phyloP scores from a whole-genome alignment of 37 sponge, comb jelly and placozoan species.

The Agelas oroides region DNA sequence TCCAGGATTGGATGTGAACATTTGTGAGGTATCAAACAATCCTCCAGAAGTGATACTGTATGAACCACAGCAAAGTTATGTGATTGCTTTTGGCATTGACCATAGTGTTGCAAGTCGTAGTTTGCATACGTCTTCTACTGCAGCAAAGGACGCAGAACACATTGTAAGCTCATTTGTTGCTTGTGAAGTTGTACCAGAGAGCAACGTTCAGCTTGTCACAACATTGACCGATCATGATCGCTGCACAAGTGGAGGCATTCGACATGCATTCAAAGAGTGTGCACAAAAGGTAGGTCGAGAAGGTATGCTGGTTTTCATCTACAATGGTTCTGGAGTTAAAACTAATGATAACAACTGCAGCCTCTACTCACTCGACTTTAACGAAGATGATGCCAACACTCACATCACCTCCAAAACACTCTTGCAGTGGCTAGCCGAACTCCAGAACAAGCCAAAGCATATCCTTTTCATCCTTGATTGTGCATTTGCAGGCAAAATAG shows the following conservation, averaged over 20 bases:
- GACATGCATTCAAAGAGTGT: slow-evolving; percentile 16
- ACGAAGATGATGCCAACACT: background rate
- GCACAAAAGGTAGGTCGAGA: slow-evolving; percentile 29
- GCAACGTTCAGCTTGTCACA: slow-evolving; percentile 1
- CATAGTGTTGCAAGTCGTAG: too few relatives aligned
- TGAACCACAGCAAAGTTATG: slow-evolving; percentile 57
- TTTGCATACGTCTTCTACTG: too few relatives aligned
- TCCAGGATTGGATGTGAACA: too few relatives aligned
- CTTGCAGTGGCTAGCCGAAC: slow-evolving; percentile 21
- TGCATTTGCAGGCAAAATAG: slow-evolving; percentile 38
- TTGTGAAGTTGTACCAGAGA: background rate
- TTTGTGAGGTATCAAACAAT: background rate
- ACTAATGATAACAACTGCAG: slow-evolving; percentile 6
- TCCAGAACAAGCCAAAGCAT: slow-evolving; percentile 15
- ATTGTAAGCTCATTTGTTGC: too few relatives aligned
- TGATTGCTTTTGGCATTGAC: slow-evolving; percentile 55
- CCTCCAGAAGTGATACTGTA: slow-evolving; percentile 9
- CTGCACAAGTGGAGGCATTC: slow-evolving; percentile 40
- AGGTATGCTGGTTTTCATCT: slow-evolving; percentile 57
- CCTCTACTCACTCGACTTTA: slow-evolving; percentile 30
- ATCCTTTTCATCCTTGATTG: slow-evolving; percentile 48
- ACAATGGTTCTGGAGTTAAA: slow-evolving; percentile 49
- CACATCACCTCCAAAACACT: slow-evolving; percentile 19
- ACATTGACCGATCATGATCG: background rate
- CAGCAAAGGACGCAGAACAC: too few relatives aligned